These are phyloP conservation scores for Phymanthus crucifer DNA, from an alignment of 92 coral and sea anemone genomes.

Conservation along the genomic window DNA sequence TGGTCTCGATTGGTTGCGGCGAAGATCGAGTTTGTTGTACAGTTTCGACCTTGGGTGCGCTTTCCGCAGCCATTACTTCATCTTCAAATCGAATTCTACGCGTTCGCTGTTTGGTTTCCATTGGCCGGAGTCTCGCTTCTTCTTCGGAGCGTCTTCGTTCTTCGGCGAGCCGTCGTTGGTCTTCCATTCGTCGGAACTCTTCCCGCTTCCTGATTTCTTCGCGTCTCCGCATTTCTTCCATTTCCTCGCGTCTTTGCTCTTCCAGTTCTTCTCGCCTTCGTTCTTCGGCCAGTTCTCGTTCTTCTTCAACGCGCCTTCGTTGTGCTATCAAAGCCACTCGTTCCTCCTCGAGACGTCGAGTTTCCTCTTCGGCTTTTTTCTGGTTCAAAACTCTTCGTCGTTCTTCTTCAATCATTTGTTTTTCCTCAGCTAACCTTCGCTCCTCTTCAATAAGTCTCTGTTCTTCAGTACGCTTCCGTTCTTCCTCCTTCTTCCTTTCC, in stretches of 20 bases:
- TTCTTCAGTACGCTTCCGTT: constrained; percentile 48
- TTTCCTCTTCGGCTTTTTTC: constrained; percentile 59
- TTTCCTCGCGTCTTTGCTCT: constrained; percentile 32
- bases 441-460: constrained; percentile 49
- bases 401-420: constrained; percentile 43
- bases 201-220: constrained; percentile 61
- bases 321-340: neutral
- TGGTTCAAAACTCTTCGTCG: constrained; percentile 39
- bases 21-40: constrained; percentile 34
- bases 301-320: constrained; percentile 38
- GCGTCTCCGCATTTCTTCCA: constrained; percentile 43
- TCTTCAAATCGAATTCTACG: constrained; percentile 63
- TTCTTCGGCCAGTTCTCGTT: constrained; percentile 14
- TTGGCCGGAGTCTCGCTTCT: constrained; percentile 26
- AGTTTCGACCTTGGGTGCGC: constrained; percentile 38
- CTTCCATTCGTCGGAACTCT: constrained; percentile 67
- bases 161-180: constrained; percentile 67
- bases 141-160: constrained; percentile 74
- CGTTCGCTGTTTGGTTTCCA: constrained; percentile 32
- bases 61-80: constrained; percentile 41
- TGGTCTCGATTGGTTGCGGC: neutral
- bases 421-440: constrained; percentile 36
- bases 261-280: constrained; percentile 28
- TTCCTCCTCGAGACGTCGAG: constrained; percentile 42
- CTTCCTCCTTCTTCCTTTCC: constrained; percentile 56